Evolutionary conservation across 1,140 invertebrate genomes (phyloP).

Genomic region (Cotesia glomerata): DNA sequence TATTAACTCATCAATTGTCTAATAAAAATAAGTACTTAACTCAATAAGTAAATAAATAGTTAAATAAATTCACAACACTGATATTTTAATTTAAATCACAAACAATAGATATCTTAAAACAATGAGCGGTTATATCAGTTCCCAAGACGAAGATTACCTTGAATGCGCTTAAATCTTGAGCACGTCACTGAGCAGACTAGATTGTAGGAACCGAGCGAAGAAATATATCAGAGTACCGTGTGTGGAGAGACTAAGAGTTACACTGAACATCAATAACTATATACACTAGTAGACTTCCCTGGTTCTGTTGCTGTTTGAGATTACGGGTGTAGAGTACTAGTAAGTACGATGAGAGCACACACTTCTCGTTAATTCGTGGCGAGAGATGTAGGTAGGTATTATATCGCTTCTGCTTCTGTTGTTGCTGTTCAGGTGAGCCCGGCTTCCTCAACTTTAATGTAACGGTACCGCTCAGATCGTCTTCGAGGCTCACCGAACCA

Average conservation of each 20-base stretch:
- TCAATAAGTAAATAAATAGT: neutral
- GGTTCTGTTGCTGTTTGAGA: neutral
- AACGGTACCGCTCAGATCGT: constrained; percentile 52
- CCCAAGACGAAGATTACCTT: neutral
- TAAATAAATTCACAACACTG: neutral
- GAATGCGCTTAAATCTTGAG: constrained; percentile 23
- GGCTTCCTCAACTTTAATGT: constrained; percentile 39
- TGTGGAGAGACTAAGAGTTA: neutral
- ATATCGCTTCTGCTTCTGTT: constrained; percentile 29
- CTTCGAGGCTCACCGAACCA: constrained; percentile 40
- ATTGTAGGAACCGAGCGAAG: neutral
- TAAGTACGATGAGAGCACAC: too few relatives aligned
- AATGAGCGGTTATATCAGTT: neutral
- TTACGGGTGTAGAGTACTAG: neutral
- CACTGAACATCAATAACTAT: neutral
- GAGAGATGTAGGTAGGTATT: neutral
- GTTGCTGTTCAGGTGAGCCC: constrained; percentile 31
- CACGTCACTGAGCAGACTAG: constrained; percentile 24
- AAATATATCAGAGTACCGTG: neutral
- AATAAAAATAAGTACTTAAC: neutral
- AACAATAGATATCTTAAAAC: neutral
- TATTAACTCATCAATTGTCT: neutral
- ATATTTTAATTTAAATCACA: neutral
- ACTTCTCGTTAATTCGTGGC: neutral
- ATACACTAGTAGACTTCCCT: neutral